Conservation (phyloP, 1,140 invertebrate genomes). For the Vanessa atalanta region DNA sequence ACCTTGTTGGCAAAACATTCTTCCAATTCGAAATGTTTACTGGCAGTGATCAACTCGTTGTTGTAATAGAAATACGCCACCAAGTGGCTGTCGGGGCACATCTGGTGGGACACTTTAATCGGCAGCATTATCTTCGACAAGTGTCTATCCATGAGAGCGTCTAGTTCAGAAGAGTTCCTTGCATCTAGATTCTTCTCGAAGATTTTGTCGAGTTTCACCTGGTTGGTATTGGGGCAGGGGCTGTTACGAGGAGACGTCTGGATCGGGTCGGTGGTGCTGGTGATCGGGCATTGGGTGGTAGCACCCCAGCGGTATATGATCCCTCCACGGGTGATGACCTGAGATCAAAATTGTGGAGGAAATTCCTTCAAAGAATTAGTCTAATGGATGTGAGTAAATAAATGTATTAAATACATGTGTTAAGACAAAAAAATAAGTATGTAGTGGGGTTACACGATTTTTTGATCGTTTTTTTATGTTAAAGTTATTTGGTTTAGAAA, state of each 20-base stretch:
- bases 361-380: too few relatives aligned
- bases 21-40: constrained; percentile 72
- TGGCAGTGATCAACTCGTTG: constrained; percentile 82
- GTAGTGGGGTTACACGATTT: too few relatives aligned
- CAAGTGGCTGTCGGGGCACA: constrained; percentile 85
- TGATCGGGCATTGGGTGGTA: constrained; percentile 68
- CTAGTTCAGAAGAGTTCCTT: constrained; percentile 42
- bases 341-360: constrained; percentile 4
- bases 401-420: too few relatives aligned
- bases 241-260: constrained; percentile 47
- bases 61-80: constrained; percentile 86
- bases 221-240: constrained; percentile 40
- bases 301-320: constrained; percentile 72
- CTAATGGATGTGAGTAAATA: too few relatives aligned
- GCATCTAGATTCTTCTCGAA: constrained; percentile 22
- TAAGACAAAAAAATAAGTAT: too few relatives aligned
- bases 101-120: constrained; percentile 80
- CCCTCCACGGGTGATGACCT: constrained; percentile 73
- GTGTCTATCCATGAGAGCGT: constrained; percentile 54
- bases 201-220: not conserved
- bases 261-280: constrained; percentile 47
- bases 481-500: too few relatives aligned
- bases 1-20: constrained; percentile 78
- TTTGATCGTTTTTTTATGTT: too few relatives aligned
- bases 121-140: constrained; percentile 63